A percentile compares a stretch with the other conserved stretches of the same genome.
These are phyloP conservation scores for Hypomesus transpacificus DNA, from an alignment of 2,113 vertebrate species.

Conservation along the genomic window DNA sequence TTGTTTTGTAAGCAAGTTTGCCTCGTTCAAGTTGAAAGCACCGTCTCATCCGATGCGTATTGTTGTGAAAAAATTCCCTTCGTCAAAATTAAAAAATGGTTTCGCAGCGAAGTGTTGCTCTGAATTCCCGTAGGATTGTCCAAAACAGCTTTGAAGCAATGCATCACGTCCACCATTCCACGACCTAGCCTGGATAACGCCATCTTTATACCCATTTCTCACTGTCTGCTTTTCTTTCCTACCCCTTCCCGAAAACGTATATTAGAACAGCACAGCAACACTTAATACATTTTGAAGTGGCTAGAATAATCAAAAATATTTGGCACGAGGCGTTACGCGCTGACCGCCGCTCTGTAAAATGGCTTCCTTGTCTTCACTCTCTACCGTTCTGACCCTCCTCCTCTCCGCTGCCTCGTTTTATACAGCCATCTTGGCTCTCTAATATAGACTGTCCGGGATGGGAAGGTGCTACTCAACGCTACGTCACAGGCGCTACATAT, in stretches of 20 bases:
- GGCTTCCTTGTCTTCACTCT: slow-evolving; percentile 73
- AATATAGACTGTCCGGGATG: slow-evolving; percentile 98
- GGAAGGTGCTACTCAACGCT: slow-evolving; percentile 93
- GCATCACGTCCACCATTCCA: slow-evolving; percentile 67
- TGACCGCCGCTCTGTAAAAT: slow-evolving; percentile 63
- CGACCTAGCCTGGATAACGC: slow-evolving; percentile 34
- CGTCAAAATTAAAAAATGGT: slow-evolving; percentile 12
- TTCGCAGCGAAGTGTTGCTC: slow-evolving; percentile 8
- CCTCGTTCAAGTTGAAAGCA: slow-evolving; percentile 51
- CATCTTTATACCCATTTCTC: slow-evolving; percentile 26
- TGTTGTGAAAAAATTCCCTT: slow-evolving; percentile 11
- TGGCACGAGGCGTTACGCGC: not conserved
- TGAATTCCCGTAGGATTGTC: slow-evolving; percentile 23
- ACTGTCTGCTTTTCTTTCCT: not conserved
- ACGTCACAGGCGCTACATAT: slow-evolving; percentile 95
- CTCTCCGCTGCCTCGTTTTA: slow-evolving; percentile 88
- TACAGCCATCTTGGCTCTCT: slow-evolving; percentile 95
- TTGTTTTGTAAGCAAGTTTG: not conserved
- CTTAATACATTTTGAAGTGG: not conserved
- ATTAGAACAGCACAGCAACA: not conserved
- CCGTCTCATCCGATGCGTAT: slow-evolving; percentile 46
- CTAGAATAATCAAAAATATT: slow-evolving; percentile 21
- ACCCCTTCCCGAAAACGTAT: slow-evolving; percentile 23
- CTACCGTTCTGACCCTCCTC: slow-evolving; percentile 86
- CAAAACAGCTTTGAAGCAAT: slow-evolving; percentile 1